Base-by-base conservation (phyloP, 2,797 vertebrate species). In the Urocyon cinereoargenteus region DNA sequence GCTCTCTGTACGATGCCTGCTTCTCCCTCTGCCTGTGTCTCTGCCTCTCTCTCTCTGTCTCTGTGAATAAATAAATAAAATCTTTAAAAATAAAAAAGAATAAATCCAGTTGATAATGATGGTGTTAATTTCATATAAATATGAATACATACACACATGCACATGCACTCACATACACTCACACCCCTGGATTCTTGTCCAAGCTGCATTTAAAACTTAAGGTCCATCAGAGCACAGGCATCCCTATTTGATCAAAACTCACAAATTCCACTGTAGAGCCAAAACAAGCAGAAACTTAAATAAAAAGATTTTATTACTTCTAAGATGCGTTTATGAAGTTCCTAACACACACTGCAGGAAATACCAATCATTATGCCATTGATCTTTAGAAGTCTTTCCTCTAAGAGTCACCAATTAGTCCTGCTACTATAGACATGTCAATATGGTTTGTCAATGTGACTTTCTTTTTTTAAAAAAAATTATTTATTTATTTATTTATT, bases 281-380 rank as follows among this genome's bases (percentile, higher is more conserved):
- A 26, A 79, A 95, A 85, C 40, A 94, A 68, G n/a, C 22, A 83
- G 40, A 95, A 97, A 97, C 93, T 75, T 31, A 96, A 88, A 51
- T 78, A 85, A 28, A 92, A 94, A 90, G 28, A 92, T 88, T 62
- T 6, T 18, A 0, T 1, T 75, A 18, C n/a, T 59, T 95, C 97
- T 95, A 59, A 87, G 64, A 96, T 79, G 75, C 16, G 64, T 51
- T 73, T 77, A 70, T 70, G 36, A 96, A 95, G 36, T 51, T 97
- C n/a, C 95, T 92, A 91, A 94, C 19, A 75, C 40, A n/a, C 26
- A 22, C 6, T 45, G 70, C 73, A 97, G 75, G 97, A 31, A 86
- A 82, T 1, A 26, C 6, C 62, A 75, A 98, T 66, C 11, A 72
- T 86, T 95, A 87, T 40, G 5, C 64, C 19, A 62, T 59, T 51